These are phyloP conservation scores for Eulacestoma nigropectus DNA, from an alignment of 2,113 vertebrate species.

Conservation along the genomic window DNA sequence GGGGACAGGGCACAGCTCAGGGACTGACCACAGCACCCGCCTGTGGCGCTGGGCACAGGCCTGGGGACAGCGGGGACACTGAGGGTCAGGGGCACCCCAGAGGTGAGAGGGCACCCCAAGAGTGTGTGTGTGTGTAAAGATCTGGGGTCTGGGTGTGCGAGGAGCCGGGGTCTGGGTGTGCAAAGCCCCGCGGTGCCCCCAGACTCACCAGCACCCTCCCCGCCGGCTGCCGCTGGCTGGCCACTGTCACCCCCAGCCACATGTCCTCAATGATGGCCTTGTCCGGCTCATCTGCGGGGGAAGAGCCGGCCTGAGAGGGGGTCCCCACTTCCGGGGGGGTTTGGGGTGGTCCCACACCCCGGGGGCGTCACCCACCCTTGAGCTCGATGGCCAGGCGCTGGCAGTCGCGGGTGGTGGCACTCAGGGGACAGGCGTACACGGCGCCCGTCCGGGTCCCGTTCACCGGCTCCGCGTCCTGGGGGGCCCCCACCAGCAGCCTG, in stretches of 20 bases:
- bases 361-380: conserved; percentile 70
- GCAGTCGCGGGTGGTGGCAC: conserved; percentile 73
- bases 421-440: conserved; percentile 87
- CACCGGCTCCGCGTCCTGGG: conserved; percentile 72
- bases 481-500: conserved; percentile 87
- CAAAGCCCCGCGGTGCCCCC: accelerated
- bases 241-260: conserved; percentile 94
- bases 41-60: neutral
- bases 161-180: accelerated
- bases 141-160: neutral
- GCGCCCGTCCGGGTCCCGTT: conserved; percentile 83
- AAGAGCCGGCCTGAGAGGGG: neutral
- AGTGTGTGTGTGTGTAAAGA: neutral
- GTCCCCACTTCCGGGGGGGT: accelerated
- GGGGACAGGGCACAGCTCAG: neutral
- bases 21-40: neutral
- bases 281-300: conserved; percentile 61
- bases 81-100: neutral
- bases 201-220: conserved; percentile 85
- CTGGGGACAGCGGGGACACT: neutral
- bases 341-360: neutral
- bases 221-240: conserved; percentile 76
- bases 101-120: neutral
- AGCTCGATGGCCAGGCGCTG: conserved; percentile 78
- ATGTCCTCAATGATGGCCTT: conserved; percentile 88